Base-by-base conservation (phyloP, 2,888 invertebrate species). In the Limenitis camilla region DNA sequence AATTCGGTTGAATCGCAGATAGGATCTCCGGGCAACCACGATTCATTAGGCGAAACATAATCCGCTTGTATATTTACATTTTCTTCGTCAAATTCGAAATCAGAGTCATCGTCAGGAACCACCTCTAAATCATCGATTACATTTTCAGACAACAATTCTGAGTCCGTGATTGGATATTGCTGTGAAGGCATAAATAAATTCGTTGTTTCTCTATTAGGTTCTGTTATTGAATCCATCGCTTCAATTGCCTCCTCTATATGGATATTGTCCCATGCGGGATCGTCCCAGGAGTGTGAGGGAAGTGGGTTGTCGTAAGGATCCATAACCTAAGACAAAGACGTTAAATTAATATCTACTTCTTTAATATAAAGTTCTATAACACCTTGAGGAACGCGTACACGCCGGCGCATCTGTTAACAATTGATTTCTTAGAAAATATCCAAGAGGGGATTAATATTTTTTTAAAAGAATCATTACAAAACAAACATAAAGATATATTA, bases 261-360 rank as follows among this genome's bases (percentile, higher is more conserved):
- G 45, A 50, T 42, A 10, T 41, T 50, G 10, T 50, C 50, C 54
- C 54, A 50, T 50, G 49, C 49, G 10, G 54, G 54, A 27, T 50
- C 50, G 9, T 50, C 54, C 54, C 54, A 50, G 49, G 54, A 50
- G 50, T 50, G 45, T 46, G 54, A 54, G 46, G 54, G 54, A 46
- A 54, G 41, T n/a, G 54, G 49, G 49, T 54, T 50, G 36, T 52
- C 52, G 44, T 36, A 42, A 46, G 54, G 43, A 50, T 50, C 46
- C 50, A 54, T 54, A 8, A 32, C 32, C 32, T 32, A 32, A 32
- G 9, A 32, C n/a, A n/a, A n/a, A n/a, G n/a, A n/a, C n/a, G n/a
- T n/a, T n/a, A n/a, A n/a, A n/a, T n/a, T n/a, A n/a, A n/a, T n/a
- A n/a, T n/a, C n/a, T n/a, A n/a, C n/a, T n/a, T n/a, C n/a, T n/a